phyloP scores from a whole-genome alignment of 53 echinoderm and acorn worm species.

The Mesocentrotus franciscanus region DNA sequence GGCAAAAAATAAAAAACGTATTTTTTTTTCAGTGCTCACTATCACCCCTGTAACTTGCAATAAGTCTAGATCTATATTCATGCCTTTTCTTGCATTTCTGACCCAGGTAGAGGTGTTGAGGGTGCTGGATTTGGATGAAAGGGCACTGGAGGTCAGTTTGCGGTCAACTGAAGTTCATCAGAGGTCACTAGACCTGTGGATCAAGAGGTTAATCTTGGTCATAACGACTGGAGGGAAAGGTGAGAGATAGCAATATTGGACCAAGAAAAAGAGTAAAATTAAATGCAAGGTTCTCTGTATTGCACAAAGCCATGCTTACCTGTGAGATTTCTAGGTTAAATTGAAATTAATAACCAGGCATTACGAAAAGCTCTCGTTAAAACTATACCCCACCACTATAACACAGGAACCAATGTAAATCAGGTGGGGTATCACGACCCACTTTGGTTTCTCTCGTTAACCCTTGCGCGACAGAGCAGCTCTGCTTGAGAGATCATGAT shows the following conservation, averaged over 20 bases:
- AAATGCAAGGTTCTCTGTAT: background rate
- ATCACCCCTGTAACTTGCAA: background rate
- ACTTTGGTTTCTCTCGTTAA: too few relatives aligned
- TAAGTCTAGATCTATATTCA: background rate
- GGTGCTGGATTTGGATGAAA: constrained; percentile 74
- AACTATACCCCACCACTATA: too few relatives aligned
- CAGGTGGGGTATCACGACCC: too few relatives aligned
- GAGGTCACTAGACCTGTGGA: constrained; percentile 78
- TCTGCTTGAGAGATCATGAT: too few relatives aligned
- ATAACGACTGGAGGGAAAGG: constrained; percentile 50
- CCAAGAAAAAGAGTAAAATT: background rate
- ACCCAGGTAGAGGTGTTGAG: constrained; percentile 69
- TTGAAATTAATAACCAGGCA: too few relatives aligned
- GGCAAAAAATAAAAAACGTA: too few relatives aligned
- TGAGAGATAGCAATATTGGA: background rate
- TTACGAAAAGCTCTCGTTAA: too few relatives aligned
- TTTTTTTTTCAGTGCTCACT: too few relatives aligned
- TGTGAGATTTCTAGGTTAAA: background rate
- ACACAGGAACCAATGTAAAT: too few relatives aligned
- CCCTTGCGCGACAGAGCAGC: too few relatives aligned
- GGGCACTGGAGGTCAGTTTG: constrained; percentile 76
- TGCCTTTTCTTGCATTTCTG: background rate
- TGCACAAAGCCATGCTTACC: background rate
- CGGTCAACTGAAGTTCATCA: constrained; percentile 73
- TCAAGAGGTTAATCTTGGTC: constrained; percentile 70